Conservation (phyloP, 2,797 vertebrate genomes). For the Galagoides demidoff region DNA sequence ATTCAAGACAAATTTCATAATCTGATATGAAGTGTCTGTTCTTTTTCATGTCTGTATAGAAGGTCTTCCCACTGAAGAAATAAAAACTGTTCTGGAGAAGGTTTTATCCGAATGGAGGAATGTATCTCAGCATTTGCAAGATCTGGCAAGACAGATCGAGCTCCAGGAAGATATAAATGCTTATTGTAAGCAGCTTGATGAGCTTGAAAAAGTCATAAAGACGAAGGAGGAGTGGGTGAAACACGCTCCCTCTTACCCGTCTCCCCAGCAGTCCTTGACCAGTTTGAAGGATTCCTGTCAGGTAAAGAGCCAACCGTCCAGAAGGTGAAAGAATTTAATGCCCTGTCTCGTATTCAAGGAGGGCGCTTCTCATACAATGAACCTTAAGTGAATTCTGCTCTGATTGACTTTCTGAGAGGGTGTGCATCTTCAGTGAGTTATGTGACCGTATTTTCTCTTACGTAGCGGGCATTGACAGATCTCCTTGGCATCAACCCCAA, state of each 20-base stretch:
- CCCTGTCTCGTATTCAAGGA: neutral
- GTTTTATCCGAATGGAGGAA: constrained; percentile 89
- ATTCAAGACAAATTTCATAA: neutral
- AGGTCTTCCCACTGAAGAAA: constrained; percentile 84
- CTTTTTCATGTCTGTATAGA: constrained; percentile 81
- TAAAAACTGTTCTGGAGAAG: constrained; percentile 85
- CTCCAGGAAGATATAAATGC: constrained; percentile 88
- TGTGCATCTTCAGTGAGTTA: neutral
- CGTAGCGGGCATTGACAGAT: constrained; percentile 87
- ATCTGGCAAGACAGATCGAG: constrained; percentile 87
- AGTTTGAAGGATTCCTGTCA: constrained; percentile 88
- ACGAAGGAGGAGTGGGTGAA: constrained; percentile 91
- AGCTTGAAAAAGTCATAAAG: constrained; percentile 87
- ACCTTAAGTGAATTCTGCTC: neutral
- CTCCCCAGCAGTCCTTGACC: constrained; percentile 80
- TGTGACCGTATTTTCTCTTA: constrained; percentile 61
- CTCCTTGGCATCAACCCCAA: constrained; percentile 85
- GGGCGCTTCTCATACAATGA: neutral
- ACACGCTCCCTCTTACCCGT: neutral
- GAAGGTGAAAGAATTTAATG: accelerated
- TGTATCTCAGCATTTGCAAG: constrained; percentile 88
- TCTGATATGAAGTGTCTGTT: neutral
- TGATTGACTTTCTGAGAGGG: neutral
- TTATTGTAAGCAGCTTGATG: constrained; percentile 88
- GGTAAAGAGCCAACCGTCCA: constrained; percentile 85